Evolutionary conservation across 2,888 invertebrate genomes (phyloP), one percentile per base, ranked within the genome.

Genomic region (Folsomia candida): DNA sequence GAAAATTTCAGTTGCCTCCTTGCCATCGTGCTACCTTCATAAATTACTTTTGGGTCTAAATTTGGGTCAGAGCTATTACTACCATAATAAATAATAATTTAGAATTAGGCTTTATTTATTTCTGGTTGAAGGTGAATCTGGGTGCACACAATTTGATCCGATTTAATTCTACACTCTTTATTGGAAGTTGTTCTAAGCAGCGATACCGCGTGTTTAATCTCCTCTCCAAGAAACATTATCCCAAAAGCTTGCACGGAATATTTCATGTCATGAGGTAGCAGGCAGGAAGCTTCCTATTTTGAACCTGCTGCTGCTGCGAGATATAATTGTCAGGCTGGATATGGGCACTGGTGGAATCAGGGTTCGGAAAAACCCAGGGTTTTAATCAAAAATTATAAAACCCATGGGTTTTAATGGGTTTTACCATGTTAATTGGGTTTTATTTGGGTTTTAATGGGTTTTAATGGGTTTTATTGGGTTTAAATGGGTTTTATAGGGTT

Each of bases 61-160:
- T 64, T 64, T 64, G 64, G 64, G 64, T 64, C 64, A 64, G 64
- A 64, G 4, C 37, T 37, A 37, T 64, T 37, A 64, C 47, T 51
- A 47, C 20, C 24, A 47, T 64, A 37, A 64, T 64, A 64, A 64
- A 64, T 64, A 47, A 64, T 24, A 51, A 64, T 64, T 64, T 29
- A 62, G 47, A 22, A 64, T 51, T 64, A 62, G 4, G 37, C 37
- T 37, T 37, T 37, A 37, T 37, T 9, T 37, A 14, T 14, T 14
- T 37, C 37, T 9, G 14, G 37, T 37, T 37, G 14, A 14, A 37
- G 37, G n/a, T n/a, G n/a, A n/a, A n/a, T n/a, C n/a, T 37, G 37
- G 6, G 14, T 14, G 14, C 37, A 37, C 37, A 37, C 14, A 37
- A 37, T 37, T 37, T 37, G 37, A 37, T 37, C 4, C 37, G 37